These are phyloP conservation scores for Spizella passerina DNA, from an alignment of 2,797 vertebrate species.

Conservation along the genomic window DNA sequence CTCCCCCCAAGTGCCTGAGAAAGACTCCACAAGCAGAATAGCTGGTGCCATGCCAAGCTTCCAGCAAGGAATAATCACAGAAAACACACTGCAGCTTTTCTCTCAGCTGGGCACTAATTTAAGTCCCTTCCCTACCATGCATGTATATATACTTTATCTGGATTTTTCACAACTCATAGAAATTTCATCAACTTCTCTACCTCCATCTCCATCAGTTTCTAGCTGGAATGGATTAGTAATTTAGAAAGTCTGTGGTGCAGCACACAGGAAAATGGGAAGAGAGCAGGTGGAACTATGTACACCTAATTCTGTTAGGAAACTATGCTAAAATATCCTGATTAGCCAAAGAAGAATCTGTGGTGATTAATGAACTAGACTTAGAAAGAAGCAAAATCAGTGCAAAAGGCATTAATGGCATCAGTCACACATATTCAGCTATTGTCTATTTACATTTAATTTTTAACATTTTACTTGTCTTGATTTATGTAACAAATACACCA, in stretches of 20 bases:
- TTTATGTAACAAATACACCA: neutral
- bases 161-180: neutral
- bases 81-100: neutral
- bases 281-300: neutral
- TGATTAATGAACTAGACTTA: neutral
- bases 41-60: neutral
- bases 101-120: neutral
- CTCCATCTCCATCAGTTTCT: neutral
- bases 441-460: neutral
- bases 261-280: neutral
- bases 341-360: neutral
- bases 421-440: neutral
- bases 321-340: neutral
- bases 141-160: neutral
- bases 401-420: accelerated
- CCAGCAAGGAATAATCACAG: neutral
- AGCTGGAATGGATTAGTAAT: neutral
- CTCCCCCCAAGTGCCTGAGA: neutral
- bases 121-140: neutral
- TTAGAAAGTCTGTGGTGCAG: neutral
- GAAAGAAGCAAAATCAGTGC: neutral
- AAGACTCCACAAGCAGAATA: neutral
- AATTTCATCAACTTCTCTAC: neutral
- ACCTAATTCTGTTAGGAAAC: neutral
- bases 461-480: neutral